Conservation (phyloP, 2,113 vertebrate species). For the Psettodes erumei region DNA sequence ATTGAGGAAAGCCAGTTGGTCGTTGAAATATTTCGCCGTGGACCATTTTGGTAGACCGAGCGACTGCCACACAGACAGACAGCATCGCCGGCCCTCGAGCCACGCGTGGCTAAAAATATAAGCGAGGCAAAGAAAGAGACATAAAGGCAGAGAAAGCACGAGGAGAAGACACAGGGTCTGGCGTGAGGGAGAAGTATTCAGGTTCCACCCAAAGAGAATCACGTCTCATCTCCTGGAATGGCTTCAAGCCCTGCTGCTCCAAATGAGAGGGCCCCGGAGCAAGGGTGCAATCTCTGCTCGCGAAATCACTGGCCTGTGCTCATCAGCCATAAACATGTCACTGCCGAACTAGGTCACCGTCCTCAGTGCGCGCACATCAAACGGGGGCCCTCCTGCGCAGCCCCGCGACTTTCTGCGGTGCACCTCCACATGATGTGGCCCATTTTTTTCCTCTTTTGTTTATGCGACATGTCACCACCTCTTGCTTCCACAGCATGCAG, state of each 20-base stretch:
- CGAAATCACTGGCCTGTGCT: conserved; percentile 78
- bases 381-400: conserved; percentile 47
- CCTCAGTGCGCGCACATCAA: conserved; percentile 69
- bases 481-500: conserved; percentile 28
- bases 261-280: conserved; percentile 76
- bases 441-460: conserved; percentile 52
- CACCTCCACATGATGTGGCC: conserved; percentile 51
- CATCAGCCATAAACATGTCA: conserved; percentile 80
- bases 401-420: conserved; percentile 43
- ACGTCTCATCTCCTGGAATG: conserved; percentile 53
- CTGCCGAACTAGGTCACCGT: conserved; percentile 79
- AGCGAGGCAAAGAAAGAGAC: conserved; percentile 21
- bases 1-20: not conserved
- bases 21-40: not conserved
- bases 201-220: conserved; percentile 57
- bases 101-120: conserved; percentile 3
- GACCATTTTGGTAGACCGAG: not conserved
- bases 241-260: conserved; percentile 60
- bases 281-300: conserved; percentile 73
- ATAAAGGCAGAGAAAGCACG: conserved; percentile 16
- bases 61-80: not conserved
- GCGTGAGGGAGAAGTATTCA: conserved; percentile 37
- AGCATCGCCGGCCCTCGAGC: not conserved
- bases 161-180: conserved; percentile 28
- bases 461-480: conserved; percentile 59